Conservation (phyloP, 2,113 vertebrate species). For the Trematomus loennbergii region DNA sequence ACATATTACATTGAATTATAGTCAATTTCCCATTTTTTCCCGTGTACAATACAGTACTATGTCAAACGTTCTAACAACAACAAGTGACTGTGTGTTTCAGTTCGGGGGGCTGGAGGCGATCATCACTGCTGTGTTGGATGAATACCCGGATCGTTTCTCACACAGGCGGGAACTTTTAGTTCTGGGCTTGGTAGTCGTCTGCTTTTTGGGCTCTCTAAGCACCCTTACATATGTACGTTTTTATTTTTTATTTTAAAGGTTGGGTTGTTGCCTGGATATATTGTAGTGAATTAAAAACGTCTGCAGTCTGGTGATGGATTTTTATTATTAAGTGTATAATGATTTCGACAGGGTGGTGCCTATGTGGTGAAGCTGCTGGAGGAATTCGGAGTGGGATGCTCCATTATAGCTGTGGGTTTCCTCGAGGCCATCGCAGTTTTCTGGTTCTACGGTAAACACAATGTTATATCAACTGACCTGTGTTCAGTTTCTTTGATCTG, state of each 20-base stretch:
- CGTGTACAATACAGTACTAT: neutral
- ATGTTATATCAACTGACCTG: neutral
- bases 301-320: neutral
- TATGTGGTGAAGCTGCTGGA: slow-evolving; percentile 94
- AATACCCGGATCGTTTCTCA: slow-evolving; percentile 88
- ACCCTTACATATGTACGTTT: slow-evolving; percentile 91
- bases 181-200: slow-evolving; percentile 86
- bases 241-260: neutral
- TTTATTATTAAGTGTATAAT: slow-evolving; percentile 6
- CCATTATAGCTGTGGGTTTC: slow-evolving; percentile 91
- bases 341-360: slow-evolving; percentile 87
- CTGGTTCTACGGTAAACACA: slow-evolving; percentile 91
- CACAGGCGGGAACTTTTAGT: slow-evolving; percentile 90
- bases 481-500: neutral
- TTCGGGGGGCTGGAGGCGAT: slow-evolving; percentile 93
- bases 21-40: no score
- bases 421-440: slow-evolving; percentile 92
- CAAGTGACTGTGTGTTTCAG: slow-evolving; percentile 73
- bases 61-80: neutral
- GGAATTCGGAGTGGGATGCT: slow-evolving; percentile 91
- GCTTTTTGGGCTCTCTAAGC: slow-evolving; percentile 92
- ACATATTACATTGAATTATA: no score
- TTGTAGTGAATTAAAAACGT: neutral
- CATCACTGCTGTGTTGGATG: slow-evolving; percentile 92
- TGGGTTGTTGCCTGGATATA: neutral